Evolutionary conservation across 2,113 vertebrate species (phyloP), one percentile per base, ranked within the genome.

Genomic region (Rhinopithecus roxellana): DNA sequence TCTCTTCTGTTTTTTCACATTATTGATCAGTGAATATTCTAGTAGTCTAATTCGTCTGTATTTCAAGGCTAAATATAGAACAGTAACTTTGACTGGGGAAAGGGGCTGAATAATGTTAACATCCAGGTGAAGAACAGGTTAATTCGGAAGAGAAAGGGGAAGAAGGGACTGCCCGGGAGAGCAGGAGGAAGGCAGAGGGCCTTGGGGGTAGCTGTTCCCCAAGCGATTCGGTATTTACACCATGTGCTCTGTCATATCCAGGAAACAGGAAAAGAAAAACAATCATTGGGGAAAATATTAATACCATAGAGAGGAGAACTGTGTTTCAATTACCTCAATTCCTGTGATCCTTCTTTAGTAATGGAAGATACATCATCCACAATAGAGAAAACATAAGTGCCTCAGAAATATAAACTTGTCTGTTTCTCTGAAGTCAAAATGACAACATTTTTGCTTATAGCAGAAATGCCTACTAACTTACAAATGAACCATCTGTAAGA

Each of bases 361-460:
- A 43, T 69, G 18, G 32, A 94, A 94, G 84, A 95, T 77, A 83
- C 5, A 64, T 13, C 11, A 79, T 77, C 72, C 79, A 48, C 82
- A 97, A 43, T 23, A 45, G 23, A 93, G 10, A 83, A 93, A 70
- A 72, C 13, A 12, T 4, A 80, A 79, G 30, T 0, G 1, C 2
- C 59, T 96, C 55, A 59, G 69, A 85, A 75, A 82, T 82, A 74
- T 38, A 78, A 87, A 93, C 25, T 57, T 61, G 64, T 16, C 10
- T 35, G 0, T 45, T 18, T 25, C 20, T 43, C 32, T 79, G 38
- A 77, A 52, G 69, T 94, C 64, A 27, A 45, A 17, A 27, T 35
- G 55, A 43, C 27, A 85, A 64, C 38, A 52, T 30, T 35, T 23
- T 83, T 50, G 48, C 25, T 86, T 84, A 79, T 20, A 84, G 20